Conservation (phyloP, 2,113 vertebrate species). For the Pyxicephalus adspersus region DNA sequence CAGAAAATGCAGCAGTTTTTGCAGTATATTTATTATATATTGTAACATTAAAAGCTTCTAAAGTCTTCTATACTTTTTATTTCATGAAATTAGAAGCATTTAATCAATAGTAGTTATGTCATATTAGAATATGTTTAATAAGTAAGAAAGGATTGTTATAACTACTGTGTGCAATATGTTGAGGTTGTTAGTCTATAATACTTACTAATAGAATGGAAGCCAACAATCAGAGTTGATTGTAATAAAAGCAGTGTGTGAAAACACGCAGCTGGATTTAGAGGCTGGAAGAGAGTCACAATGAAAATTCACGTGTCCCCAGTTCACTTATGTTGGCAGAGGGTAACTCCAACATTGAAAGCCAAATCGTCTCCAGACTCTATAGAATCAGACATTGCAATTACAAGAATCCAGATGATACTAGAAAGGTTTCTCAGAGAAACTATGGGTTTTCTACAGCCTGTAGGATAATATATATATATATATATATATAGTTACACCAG, state of each 20-base stretch:
- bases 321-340: constrained; percentile 32
- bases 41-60: too few species aligned
- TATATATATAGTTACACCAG: too few species aligned
- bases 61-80: not conserved
- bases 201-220: constrained; percentile 24
- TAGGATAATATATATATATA: too few species aligned
- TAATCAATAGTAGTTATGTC: not conserved
- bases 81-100: not conserved
- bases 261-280: not conserved
- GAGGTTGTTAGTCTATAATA: not conserved
- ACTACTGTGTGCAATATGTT: not conserved
- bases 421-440: too few species aligned
- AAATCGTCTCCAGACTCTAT: constrained; percentile 10
- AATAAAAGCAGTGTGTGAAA: constrained; percentile 2
- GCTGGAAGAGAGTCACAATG: not conserved
- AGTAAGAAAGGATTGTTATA: not conserved
- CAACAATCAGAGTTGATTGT: not conserved
- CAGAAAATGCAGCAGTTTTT: not conserved
- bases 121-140: constrained; percentile 1
- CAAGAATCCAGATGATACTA: constrained; percentile 20
- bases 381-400: constrained; percentile 23
- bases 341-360: constrained; percentile 5
- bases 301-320: constrained; percentile 10
- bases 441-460: too few species aligned
- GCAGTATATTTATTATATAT: too few species aligned